Conservation (phyloP, 2,113 vertebrate genomes). For the Epinephelus moara region DNA sequence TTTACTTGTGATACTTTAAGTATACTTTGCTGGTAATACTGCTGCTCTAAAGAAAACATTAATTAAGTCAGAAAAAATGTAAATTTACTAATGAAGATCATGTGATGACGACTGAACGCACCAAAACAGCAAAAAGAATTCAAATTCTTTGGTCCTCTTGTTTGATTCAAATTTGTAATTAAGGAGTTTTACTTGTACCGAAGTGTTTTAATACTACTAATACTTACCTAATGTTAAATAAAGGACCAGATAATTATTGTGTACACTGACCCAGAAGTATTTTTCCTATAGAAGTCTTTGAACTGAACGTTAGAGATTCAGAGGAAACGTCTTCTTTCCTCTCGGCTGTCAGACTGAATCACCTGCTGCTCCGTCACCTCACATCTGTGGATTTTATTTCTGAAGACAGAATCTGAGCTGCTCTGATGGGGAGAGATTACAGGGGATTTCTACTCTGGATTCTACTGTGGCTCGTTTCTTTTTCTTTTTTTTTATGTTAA, state of each 20-base stretch:
- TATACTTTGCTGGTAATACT: background rate
- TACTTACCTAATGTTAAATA: background rate
- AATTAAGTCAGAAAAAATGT: background rate
- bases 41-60: background rate
- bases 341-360: background rate
- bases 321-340: background rate
- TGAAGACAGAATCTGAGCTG: background rate
- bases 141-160: background rate
- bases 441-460: conserved; percentile 15
- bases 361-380: conserved; percentile 21
- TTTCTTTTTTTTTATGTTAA: background rate
- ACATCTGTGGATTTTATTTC: background rate
- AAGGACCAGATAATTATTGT: background rate
- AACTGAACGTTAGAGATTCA: conserved; percentile 13
- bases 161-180: background rate
- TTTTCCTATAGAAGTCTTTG: conserved; percentile 9
- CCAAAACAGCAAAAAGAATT: no score
- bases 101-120: background rate
- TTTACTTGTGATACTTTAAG: no score
- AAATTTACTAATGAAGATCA: background rate
- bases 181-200: background rate
- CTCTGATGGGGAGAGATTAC: conserved; percentile 7
- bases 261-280: background rate
- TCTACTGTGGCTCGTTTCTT: background rate
- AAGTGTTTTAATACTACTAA: background rate